Base-by-base conservation (phyloP, 1,140 invertebrate species). In the Lepidurus couesii region DNA sequence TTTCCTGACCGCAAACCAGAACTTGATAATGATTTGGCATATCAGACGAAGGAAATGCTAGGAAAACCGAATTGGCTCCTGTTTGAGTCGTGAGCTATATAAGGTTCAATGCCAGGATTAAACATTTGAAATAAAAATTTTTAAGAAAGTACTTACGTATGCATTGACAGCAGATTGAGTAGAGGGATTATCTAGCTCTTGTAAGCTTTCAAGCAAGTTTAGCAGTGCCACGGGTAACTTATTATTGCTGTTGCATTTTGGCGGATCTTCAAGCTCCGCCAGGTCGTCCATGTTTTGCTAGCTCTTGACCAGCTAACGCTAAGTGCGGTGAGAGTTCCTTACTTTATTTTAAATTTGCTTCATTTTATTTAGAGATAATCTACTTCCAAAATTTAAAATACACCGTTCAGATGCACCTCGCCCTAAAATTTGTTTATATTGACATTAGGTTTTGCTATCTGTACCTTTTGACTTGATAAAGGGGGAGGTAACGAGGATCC, bases 401-500 rank as follows among this genome's bases (percentile, higher is more conserved):
- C 53, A 34, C 53, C 16, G 53, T 11, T 21, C 21, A 21, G 53
- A 21, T 13, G 6, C 53, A 16, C 53, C 53, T 65, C 53, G 53
- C 53, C 53, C 53, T 65, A n/a, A n/a, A 21, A 21, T 65, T 65
- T 65, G 53, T 65, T 65, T 65, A 65, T 65, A 65, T 65, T 65
- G 53, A 65, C 53, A 65, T 34, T 34, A 34, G 3, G 0, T 34
- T 34, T 34, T 34, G 34, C 34, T 26, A 26, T 26, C 26, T 1
- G 26, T 1, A 26, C 2, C 26, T 26, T 26, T 26, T 26, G 26
- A 26, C 26, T 26, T 26, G 26, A 1, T 26, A 26, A 26, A 26
- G 2, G 26, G 1, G 26, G 26, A 26, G 26, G 26, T 26, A 1
- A 2, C 26, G 26, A 26, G 1, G 26, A 26, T 26, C 26, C 26